These are phyloP conservation scores for Formica exsecta DNA, from an alignment of 1,140 invertebrate genomes.

Conservation along the genomic window DNA sequence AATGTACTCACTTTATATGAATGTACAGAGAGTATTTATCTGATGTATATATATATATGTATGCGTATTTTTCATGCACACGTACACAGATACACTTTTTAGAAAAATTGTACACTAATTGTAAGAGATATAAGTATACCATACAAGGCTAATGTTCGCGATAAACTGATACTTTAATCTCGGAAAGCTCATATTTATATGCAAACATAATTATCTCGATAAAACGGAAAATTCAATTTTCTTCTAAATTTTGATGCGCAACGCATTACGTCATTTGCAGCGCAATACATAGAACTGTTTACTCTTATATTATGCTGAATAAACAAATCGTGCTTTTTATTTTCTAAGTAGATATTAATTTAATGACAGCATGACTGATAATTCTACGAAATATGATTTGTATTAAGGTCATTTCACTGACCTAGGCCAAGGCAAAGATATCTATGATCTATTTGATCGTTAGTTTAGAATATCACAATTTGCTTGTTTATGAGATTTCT, in stretches of 20 bases:
- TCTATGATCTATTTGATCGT: background rate
- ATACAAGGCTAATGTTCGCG: background rate
- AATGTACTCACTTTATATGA: too few relatives aligned
- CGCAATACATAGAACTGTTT: background rate
- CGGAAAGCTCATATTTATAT: conserved; percentile 30
- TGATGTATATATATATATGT: too few relatives aligned
- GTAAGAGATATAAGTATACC: background rate
- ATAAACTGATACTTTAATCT: conserved; percentile 12
- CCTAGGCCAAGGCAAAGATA: conserved; percentile 29
- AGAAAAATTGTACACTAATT: background rate
- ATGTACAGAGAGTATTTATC: too few relatives aligned
- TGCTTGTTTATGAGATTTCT: background rate
- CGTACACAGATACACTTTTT: background rate
- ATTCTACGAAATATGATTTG: background rate
- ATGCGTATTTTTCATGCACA: background rate
- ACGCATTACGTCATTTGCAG: background rate
- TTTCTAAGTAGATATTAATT: background rate
- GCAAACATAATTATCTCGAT: conserved; percentile 9
- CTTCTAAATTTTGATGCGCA: background rate
- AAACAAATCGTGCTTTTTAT: background rate
- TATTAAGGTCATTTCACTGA: conserved; percentile 5
- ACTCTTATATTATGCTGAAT: background rate
- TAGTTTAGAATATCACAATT: background rate
- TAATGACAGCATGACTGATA: background rate
- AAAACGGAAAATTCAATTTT: conserved; percentile 1